Percentiles rank a stretch among this genome's conserved stretches.
These are phyloP conservation scores for Acanthoscelides obtectus DNA, from an alignment of 2,888 invertebrate species.

Conservation along the genomic window DNA sequence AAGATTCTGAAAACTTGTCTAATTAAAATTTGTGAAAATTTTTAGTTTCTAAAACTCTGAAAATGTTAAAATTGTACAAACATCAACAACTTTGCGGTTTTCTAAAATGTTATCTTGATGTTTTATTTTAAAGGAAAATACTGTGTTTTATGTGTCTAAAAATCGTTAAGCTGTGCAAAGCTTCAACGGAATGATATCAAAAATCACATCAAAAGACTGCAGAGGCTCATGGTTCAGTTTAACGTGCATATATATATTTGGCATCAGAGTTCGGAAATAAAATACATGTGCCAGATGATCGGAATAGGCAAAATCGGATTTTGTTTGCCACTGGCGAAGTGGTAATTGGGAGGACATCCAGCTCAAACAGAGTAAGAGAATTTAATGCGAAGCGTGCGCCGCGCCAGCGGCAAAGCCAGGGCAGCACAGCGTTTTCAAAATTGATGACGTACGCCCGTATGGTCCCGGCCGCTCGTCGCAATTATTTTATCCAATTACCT, in stretches of 20 bases:
- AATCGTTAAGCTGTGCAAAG: too few relatives aligned
- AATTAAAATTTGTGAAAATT: too few relatives aligned
- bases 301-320: neutral
- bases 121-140: too few relatives aligned
- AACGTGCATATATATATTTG: neutral
- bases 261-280: neutral
- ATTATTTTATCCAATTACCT: neutral
- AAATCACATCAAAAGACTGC: too few relatives aligned
- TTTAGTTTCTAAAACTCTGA: too few relatives aligned
- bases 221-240: neutral
- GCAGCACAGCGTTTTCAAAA: neutral
- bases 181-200: too few relatives aligned
- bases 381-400: conserved; percentile 8
- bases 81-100: too few relatives aligned
- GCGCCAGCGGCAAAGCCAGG: too few relatives aligned
- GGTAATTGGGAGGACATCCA: conserved; percentile 15
- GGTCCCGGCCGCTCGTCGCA: neutral
- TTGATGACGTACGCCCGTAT: neutral
- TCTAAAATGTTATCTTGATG: too few relatives aligned
- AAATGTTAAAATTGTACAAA: too few relatives aligned
- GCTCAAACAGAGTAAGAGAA: conserved; percentile 12
- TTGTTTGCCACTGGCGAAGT: conserved; percentile 1
- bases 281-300: neutral
- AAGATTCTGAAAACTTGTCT: too few relatives aligned
- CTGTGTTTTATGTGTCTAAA: too few relatives aligned